phyloP scores from a whole-genome alignment of 2,888 invertebrate genomes.

The Sipunculus nudus region DNA sequence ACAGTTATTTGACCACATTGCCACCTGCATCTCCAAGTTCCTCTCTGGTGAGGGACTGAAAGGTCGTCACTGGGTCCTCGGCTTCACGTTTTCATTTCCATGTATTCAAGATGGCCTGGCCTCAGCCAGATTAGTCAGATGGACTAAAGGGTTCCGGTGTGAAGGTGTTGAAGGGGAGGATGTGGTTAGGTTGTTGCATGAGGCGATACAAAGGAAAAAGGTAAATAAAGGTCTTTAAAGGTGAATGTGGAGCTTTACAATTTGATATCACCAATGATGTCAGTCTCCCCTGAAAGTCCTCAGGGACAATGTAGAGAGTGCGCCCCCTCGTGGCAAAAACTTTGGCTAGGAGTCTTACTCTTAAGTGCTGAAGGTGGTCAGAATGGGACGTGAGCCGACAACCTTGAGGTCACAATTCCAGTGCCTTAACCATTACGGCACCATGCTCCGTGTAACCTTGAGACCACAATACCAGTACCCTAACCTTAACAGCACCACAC shows the following conservation, averaged over 20 bases:
- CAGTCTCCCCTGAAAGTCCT: no score
- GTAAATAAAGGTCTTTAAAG: slow-evolving; percentile 66
- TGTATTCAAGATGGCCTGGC: slow-evolving; percentile 85
- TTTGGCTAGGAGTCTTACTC: no score
- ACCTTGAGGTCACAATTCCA: no score
- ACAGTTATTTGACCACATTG: slow-evolving; percentile 92
- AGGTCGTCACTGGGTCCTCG: slow-evolving; percentile 77
- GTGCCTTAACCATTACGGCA: no score
- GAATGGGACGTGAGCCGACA: no score
- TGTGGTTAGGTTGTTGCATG: slow-evolving; percentile 86
- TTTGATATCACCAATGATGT: no score
- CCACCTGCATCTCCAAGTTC: slow-evolving; percentile 89
- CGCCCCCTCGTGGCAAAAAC: no score
- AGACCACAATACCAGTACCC: no score
- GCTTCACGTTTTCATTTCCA: slow-evolving; percentile 97
- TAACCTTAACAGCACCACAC: no score
- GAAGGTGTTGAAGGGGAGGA: slow-evolving; percentile 89
- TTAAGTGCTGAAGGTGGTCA: no score
- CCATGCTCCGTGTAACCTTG: no score
- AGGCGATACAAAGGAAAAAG: slow-evolving; percentile 85
- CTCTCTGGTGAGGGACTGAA: slow-evolving; percentile 77
- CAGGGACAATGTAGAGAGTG: no score
- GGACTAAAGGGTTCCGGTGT: slow-evolving; percentile 98
- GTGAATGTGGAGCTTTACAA: background rate
- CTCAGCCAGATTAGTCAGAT: slow-evolving; percentile 83